Evolutionary conservation across 2,888 invertebrate species (phyloP).

Genomic region (Pristionchus entomophagus): DNA sequence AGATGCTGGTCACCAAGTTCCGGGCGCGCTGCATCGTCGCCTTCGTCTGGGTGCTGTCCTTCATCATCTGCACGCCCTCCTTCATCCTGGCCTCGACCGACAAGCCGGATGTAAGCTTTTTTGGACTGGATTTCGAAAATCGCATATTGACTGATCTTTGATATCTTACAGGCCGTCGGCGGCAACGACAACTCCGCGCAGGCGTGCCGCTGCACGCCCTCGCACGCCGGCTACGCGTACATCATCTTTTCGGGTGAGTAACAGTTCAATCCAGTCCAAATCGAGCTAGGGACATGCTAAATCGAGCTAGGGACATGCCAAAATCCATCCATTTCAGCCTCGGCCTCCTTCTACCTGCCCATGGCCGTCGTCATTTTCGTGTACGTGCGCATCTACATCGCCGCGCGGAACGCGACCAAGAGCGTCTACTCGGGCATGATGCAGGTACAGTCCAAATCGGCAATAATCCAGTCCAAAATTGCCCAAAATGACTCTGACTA

Average conservation of each 20-base stretch:
- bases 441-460: too few relatives aligned
- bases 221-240: slow-evolving; percentile 90
- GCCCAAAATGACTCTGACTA: not conserved
- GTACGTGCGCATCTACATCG: slow-evolving; percentile 95
- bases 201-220: slow-evolving; percentile 87
- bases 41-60: slow-evolving; percentile 94
- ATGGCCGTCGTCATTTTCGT: slow-evolving; percentile 98
- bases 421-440: slow-evolving; percentile 75
- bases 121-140: not conserved
- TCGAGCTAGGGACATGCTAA: not conserved
- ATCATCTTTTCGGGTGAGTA: slow-evolving; percentile 81
- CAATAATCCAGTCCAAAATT: too few relatives aligned
- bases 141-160: not conserved
- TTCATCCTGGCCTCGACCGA: slow-evolving; percentile 79
- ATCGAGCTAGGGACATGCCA: not conserved
- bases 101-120: slow-evolving; percentile 51
- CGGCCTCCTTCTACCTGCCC: slow-evolving; percentile 97
- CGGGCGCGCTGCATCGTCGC: slow-evolving; percentile 75
- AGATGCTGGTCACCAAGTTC: slow-evolving; percentile 83
- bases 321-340: slow-evolving; percentile 79
- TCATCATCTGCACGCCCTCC: slow-evolving; percentile 96
- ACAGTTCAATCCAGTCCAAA: too few relatives aligned
- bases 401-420: slow-evolving; percentile 81
- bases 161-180: not conserved
- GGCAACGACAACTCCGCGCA: slow-evolving; percentile 43